phyloP scores from a whole-genome alignment of 2,113 vertebrate species.

The Setophaga kirtlandii region DNA sequence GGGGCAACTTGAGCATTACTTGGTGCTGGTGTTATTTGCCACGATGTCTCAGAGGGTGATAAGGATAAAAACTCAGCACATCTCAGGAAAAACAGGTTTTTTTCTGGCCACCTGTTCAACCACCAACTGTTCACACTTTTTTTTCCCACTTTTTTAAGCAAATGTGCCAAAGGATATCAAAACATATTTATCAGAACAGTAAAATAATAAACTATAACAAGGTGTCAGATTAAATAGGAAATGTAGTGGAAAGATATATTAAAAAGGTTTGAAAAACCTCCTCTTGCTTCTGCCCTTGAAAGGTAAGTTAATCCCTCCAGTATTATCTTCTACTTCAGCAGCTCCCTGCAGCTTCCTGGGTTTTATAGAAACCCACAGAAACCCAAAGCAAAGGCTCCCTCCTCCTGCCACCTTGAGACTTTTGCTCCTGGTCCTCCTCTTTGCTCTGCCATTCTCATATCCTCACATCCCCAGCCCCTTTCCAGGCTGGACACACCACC shows the following conservation, averaged over 20 bases:
- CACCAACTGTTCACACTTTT: constrained; percentile 36
- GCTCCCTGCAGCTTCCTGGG: not conserved
- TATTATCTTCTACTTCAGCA: not conserved
- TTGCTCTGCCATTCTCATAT: not conserved
- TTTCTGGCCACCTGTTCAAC: constrained; percentile 36
- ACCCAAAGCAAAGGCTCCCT: not conserved
- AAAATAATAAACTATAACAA: constrained; percentile 45
- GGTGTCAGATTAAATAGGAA: constrained; percentile 23
- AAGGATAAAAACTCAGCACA: not conserved
- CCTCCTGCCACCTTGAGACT: not conserved
- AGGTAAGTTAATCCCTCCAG: not conserved
- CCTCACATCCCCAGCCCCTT: not conserved
- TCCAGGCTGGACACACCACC: not conserved
- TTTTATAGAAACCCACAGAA: not conserved
- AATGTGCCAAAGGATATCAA: constrained; percentile 42
- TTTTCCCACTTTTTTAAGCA: not conserved
- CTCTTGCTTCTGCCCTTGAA: constrained; percentile 9
- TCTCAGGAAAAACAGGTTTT: not conserved
- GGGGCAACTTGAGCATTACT: not conserved
- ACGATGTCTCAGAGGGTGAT: not conserved
- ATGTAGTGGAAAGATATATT: not conserved
- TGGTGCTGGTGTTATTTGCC: not conserved
- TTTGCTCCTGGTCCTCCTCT: not conserved
- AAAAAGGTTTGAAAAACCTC: constrained; percentile 2
- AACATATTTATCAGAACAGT: constrained; percentile 18